phyloP scores from a whole-genome alignment of 2,888 invertebrate genomes.

The Drosophila prostipennis region DNA sequence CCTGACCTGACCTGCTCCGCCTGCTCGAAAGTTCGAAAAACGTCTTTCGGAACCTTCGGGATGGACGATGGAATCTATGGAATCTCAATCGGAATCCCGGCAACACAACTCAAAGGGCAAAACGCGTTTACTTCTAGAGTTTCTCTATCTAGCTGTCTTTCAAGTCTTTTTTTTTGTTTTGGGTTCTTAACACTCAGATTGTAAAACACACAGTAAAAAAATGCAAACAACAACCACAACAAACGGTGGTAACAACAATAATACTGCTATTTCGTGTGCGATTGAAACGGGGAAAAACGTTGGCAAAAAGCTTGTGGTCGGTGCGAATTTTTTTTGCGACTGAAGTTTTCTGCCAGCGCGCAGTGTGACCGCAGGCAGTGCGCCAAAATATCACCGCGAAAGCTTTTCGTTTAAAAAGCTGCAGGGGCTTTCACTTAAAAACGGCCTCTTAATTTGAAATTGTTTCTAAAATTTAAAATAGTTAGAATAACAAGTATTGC shows the following conservation, averaged over 20 bases:
- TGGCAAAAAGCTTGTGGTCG: slow-evolving; percentile 16
- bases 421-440: background rate
- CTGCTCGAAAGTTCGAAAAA: background rate
- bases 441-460: background rate
- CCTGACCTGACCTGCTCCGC: background rate
- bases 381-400: slow-evolving; percentile 5
- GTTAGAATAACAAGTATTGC: no score
- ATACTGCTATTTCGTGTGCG: slow-evolving; percentile 62
- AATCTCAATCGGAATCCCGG: background rate
- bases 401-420: slow-evolving; percentile 16
- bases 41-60: slow-evolving; percentile 19
- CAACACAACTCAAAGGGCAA: background rate
- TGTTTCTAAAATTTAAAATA: no score
- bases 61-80: background rate
- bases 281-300: slow-evolving; percentile 21
- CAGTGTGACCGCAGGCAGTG: slow-evolving; percentile 18
- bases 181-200: slow-evolving; percentile 4
- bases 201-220: slow-evolving; percentile 41
- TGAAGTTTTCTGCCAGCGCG: slow-evolving; percentile 15
- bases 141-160: background rate
- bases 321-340: slow-evolving; percentile 65
- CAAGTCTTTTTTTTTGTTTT: background rate
- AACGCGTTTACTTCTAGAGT: background rate
- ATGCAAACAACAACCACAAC: slow-evolving; percentile 26
- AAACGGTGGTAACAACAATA: slow-evolving; percentile 50